Evolutionary conservation across 2,113 vertebrate species (phyloP).

Genomic region (Azemiops feae): DNA sequence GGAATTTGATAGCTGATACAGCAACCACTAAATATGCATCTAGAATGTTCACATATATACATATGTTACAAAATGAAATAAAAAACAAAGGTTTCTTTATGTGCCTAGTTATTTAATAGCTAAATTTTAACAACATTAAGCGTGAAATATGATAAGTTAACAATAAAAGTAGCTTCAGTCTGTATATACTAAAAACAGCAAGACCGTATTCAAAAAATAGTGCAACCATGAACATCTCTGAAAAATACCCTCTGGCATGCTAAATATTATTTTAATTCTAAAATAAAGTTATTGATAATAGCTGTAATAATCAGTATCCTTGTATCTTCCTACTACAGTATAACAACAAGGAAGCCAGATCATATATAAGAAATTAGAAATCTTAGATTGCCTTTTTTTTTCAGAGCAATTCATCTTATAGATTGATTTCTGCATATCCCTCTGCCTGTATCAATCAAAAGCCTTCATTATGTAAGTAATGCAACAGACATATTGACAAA

Average conservation of each 20-base stretch:
- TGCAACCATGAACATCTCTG: background rate
- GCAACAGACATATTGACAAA: background rate
- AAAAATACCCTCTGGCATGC: background rate
- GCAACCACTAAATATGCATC: background rate
- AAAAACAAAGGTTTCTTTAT: background rate
- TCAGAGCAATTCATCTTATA: background rate
- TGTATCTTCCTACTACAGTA: background rate
- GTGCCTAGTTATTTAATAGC: background rate
- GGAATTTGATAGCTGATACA: background rate
- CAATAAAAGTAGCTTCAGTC: background rate
- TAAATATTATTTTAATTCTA: background rate
- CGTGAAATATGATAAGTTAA: background rate
- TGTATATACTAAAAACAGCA: background rate
- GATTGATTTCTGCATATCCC: background rate
- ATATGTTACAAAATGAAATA: background rate
- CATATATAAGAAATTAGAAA: background rate
- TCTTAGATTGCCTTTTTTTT: background rate
- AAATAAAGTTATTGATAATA: background rate
- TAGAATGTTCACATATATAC: background rate
- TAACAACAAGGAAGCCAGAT: background rate
- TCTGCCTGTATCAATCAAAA: background rate
- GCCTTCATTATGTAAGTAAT: background rate
- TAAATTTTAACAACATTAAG: background rate
- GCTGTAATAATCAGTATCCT: background rate
- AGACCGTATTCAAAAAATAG: background rate